phyloP scores from a whole-genome alignment of 2,797 vertebrate genomes.

The Tenualosa thibaudeaui region DNA sequence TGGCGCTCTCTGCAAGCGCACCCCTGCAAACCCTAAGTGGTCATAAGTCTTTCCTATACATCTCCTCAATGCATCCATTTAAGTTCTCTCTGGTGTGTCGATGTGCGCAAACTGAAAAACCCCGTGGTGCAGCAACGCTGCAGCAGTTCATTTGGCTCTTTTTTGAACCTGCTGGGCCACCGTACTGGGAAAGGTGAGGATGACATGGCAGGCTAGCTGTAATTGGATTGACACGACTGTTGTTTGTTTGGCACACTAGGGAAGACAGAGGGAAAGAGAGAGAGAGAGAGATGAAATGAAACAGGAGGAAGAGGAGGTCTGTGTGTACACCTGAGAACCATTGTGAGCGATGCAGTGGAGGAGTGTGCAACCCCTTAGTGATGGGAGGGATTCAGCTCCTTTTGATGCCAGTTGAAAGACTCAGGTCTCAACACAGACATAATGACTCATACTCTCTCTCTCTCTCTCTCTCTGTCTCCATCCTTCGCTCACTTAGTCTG shows the following conservation, averaged over 20 bases:
- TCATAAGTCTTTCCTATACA: background rate
- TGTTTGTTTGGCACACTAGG: constrained; percentile 27
- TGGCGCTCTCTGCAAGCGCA: background rate
- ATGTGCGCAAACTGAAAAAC: background rate
- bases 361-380: background rate
- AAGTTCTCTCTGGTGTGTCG: background rate
- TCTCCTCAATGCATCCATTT: background rate
- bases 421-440: constrained; percentile 34
- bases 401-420: constrained; percentile 27
- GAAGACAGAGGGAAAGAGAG: background rate
- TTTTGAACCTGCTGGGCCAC: constrained; percentile 19
- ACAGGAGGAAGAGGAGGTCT: background rate
- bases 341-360: background rate
- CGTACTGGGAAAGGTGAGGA: background rate
- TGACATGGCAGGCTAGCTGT: constrained; percentile 27
- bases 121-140: background rate
- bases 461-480: background rate
- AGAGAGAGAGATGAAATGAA: constrained; percentile 2
- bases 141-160: background rate
- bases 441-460: constrained; percentile 40
- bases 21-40: background rate
- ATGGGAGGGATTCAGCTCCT: background rate
- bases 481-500: background rate
- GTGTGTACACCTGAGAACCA: background rate
- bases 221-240: constrained; percentile 47